These are phyloP conservation scores for Lindbergichthys nudifrons DNA, from an alignment of 2,797 vertebrate genomes.

Conservation along the genomic window DNA sequence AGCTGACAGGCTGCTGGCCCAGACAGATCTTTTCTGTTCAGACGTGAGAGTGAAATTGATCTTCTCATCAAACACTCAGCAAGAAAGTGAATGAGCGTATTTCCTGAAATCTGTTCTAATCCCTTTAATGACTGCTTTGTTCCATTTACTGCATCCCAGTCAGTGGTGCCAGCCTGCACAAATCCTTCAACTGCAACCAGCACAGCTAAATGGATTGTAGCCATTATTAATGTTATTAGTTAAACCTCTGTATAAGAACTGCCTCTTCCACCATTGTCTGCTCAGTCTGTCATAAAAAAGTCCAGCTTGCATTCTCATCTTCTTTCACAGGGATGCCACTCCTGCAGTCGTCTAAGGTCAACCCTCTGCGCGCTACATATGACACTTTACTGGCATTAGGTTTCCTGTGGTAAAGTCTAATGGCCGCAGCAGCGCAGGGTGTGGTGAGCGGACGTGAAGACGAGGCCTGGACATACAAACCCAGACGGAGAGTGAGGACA, in stretches of 20 bases:
- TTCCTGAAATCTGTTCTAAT: background rate
- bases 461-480: conserved; percentile 31
- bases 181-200: background rate
- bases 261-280: background rate
- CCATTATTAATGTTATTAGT: background rate
- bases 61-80: background rate
- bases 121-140: background rate
- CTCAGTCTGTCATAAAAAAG: conserved; percentile 1
- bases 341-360: conserved; percentile 29
- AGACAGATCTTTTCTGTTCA: background rate
- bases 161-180: background rate
- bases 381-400: conserved; percentile 27
- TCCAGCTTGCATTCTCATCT: conserved; percentile 16
- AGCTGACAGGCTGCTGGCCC: background rate
- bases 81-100: background rate
- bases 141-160: conserved; percentile 3
- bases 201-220: background rate
- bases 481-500: conserved; percentile 16
- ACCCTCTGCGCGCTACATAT: conserved; percentile 18
- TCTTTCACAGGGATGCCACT: conserved; percentile 24
- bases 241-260: background rate
- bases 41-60: background rate
- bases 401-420: conserved; percentile 35
- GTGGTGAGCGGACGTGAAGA: conserved; percentile 31
- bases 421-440: conserved; percentile 17